A percentile compares a stretch with the other conserved stretches of the same genome.
These are phyloP conservation scores for Drosophila kikkawai DNA, from an alignment of 1,140 invertebrate species.

Conservation along the genomic window DNA sequence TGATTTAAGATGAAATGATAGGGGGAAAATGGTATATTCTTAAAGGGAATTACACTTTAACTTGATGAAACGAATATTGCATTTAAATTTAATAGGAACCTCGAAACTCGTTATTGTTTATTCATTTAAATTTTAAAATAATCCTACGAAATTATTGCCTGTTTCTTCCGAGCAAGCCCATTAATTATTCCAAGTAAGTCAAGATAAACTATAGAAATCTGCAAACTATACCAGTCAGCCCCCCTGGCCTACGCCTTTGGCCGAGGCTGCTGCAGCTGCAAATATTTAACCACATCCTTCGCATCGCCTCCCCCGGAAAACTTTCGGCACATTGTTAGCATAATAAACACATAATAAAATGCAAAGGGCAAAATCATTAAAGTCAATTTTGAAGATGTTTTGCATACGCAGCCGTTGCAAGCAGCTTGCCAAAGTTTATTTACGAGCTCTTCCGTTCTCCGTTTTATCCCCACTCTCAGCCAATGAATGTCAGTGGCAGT, in stretches of 20 bases:
- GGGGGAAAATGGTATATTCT: background rate
- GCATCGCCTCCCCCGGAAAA: slow-evolving; percentile 37
- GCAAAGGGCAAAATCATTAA: slow-evolving; percentile 73
- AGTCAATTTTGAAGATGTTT: slow-evolving; percentile 79
- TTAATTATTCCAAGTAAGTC: slow-evolving; percentile 7
- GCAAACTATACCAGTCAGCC: background rate
- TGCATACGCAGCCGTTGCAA: slow-evolving; percentile 52
- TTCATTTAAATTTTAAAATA: background rate
- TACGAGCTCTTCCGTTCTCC: slow-evolving; percentile 16
- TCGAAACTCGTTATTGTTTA: no score
- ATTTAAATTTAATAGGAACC: background rate
- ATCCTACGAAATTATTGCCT: no score
- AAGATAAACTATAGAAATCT: slow-evolving; percentile 4
- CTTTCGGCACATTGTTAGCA: slow-evolving; percentile 77
- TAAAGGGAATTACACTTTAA: background rate
- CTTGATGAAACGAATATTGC: background rate
- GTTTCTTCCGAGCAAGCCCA: background rate
- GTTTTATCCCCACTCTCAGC: slow-evolving; percentile 31
- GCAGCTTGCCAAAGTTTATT: slow-evolving; percentile 55
- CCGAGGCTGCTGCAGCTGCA: slow-evolving; percentile 30
- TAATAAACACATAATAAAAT: slow-evolving; percentile 83
- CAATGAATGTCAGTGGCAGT: slow-evolving; percentile 62
- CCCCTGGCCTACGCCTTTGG: slow-evolving; percentile 29
- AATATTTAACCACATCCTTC: slow-evolving; percentile 46
- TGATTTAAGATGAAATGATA: slow-evolving; percentile 22